Conservation (phyloP, 2,113 vertebrate species). For the Epinephelus moara region DNA sequence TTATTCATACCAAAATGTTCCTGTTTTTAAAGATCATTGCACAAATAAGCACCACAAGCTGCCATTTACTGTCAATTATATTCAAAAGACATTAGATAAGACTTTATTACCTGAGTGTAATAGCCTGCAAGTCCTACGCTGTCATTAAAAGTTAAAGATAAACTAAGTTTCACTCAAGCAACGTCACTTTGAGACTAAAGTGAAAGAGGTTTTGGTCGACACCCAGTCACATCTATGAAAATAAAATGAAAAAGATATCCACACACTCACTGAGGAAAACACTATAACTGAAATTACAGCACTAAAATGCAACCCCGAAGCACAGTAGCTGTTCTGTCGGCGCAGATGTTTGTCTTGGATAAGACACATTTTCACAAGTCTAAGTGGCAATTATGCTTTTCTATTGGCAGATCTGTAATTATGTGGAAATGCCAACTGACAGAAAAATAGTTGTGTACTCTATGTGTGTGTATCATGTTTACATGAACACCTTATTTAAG, state of each 20-base stretch:
- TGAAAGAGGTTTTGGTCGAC: background rate
- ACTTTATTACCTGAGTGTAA: background rate
- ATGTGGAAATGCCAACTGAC: conserved; percentile 46
- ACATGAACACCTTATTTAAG: conserved; percentile 29
- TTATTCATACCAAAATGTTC: background rate
- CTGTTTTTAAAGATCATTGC: background rate
- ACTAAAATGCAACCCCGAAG: background rate
- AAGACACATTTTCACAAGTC: conserved; percentile 35
- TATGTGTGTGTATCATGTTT: conserved; percentile 23
- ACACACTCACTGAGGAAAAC: background rate
- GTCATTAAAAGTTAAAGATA: background rate
- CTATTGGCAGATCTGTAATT: conserved; percentile 42
- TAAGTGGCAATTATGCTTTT: conserved; percentile 38
- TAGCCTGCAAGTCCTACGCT: background rate
- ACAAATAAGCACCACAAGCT: background rate
- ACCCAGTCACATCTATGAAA: conserved; percentile 10
- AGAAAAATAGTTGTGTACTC: conserved; percentile 26
- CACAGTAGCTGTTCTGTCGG: background rate
- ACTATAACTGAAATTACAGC: background rate
- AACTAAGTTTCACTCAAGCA: background rate
- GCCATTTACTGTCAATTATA: background rate
- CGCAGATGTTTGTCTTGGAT: conserved; percentile 36
- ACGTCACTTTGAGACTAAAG: background rate
- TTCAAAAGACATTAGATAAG: background rate
- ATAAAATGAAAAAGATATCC: background rate